Evolutionary conservation across 2,113 vertebrate species (phyloP).

Genomic region (Neomonachus schauinslandi): DNA sequence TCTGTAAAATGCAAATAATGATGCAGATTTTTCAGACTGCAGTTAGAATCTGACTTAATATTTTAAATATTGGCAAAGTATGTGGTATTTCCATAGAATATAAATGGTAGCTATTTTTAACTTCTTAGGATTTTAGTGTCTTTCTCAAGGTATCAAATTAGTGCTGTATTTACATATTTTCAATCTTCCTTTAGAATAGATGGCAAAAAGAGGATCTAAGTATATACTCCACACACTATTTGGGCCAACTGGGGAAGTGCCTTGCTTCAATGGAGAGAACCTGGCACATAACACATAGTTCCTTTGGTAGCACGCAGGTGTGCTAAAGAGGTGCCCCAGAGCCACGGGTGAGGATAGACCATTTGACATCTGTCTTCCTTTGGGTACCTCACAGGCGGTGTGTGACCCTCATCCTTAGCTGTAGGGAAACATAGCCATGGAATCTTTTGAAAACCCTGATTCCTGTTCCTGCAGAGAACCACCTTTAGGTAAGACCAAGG

Average conservation of each 20-base stretch:
- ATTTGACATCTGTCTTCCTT: neutral
- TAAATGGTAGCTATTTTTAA: constrained; percentile 16
- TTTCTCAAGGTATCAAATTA: constrained; percentile 54
- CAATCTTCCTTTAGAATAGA: constrained; percentile 32
- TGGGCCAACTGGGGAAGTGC: neutral
- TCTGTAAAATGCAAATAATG: neutral
- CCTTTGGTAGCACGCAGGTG: neutral
- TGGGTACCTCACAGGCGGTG: neutral
- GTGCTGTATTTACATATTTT: constrained; percentile 42
- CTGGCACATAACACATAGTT: neutral
- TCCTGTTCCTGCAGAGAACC: neutral
- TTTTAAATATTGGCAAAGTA: neutral
- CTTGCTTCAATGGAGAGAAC: constrained; percentile 24
- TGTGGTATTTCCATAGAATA: neutral
- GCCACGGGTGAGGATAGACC: neutral
- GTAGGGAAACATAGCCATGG: neutral
- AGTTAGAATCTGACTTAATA: neutral
- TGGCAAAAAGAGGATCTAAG: constrained; percentile 19
- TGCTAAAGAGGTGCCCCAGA: neutral
- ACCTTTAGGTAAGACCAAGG: neutral
- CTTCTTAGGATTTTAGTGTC: constrained; percentile 35
- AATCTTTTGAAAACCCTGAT: neutral
- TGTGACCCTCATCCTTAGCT: neutral
- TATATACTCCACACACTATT: constrained; percentile 17
- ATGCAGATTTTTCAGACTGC: neutral